These are phyloP conservation scores for Coptotermes formosanus DNA, from an alignment of 1,140 invertebrate genomes.

Conservation along the genomic window DNA sequence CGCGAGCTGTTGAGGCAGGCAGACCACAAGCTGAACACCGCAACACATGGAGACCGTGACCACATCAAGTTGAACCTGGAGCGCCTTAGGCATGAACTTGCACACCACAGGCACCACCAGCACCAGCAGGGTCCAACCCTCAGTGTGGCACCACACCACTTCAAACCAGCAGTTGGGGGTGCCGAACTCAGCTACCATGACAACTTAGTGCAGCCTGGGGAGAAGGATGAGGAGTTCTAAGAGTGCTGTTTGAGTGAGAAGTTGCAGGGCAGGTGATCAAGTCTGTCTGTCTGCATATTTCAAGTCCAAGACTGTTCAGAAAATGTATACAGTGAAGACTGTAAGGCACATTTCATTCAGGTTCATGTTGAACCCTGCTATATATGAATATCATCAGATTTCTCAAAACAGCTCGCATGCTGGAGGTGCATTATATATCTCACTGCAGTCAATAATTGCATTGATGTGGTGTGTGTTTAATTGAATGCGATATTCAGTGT, in stretches of 20 bases:
- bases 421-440: too few species aligned
- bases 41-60: constrained; percentile 16
- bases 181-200: constrained; percentile 52
- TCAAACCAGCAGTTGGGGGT: constrained; percentile 52
- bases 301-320: too few species aligned
- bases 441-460: too few species aligned
- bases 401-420: too few species aligned
- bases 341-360: too few species aligned
- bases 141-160: constrained; percentile 52
- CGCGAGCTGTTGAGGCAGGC: constrained; percentile 31
- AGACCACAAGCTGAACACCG: constrained; percentile 28
- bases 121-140: constrained; percentile 38
- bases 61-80: constrained; percentile 25
- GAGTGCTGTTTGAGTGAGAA: neutral
- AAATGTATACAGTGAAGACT: too few species aligned
- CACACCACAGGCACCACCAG: neutral
- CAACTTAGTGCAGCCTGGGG: neutral
- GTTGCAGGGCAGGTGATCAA: too few species aligned
- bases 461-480: too few species aligned
- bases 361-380: too few species aligned
- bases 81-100: constrained; percentile 21
- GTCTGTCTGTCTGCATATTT: too few species aligned
- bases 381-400: too few species aligned
- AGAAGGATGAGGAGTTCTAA: constrained; percentile 27
- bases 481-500: too few species aligned